phyloP scores from a whole-genome alignment of 2,797 vertebrate genomes.

The Tapirus indicus region DNA sequence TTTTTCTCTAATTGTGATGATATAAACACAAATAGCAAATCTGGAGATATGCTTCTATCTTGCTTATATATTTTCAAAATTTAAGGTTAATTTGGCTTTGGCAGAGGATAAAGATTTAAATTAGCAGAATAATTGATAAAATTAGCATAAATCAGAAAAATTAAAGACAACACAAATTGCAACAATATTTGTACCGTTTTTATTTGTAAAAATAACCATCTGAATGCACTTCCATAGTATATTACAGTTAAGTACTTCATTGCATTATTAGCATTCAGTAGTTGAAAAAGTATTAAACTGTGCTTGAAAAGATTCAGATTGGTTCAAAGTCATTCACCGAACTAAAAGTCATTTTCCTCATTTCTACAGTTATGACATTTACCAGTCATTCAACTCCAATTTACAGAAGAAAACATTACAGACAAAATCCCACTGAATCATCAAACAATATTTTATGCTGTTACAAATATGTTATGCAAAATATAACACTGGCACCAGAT shows the following conservation, averaged over 20 bases:
- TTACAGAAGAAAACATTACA: conserved; percentile 86
- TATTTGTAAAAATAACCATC: conserved; percentile 92
- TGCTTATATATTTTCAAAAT: conserved; percentile 25
- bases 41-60: neutral
- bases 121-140: conserved; percentile 15
- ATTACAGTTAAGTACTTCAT: conserved; percentile 87
- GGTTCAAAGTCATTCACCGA: conserved; percentile 81
- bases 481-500: conserved; percentile 91
- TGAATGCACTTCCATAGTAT: conserved; percentile 89
- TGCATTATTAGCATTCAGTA: conserved; percentile 89
- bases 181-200: conserved; percentile 89
- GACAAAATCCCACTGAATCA: conserved; percentile 87
- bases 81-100: conserved; percentile 41
- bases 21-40: conserved; percentile 4
- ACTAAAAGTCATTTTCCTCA: conserved; percentile 77
- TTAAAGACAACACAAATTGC: conserved; percentile 57
- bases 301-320: conserved; percentile 87
- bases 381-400: conserved; percentile 82
- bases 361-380: conserved; percentile 82
- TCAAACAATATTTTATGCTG: conserved; percentile 86
- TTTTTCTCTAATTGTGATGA: neutral
- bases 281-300: conserved; percentile 88
- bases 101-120: neutral
- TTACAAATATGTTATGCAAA: conserved; percentile 90
- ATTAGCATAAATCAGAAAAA: conserved; percentile 39